Conservation (phyloP, 2,113 vertebrate species). For the Charadrius vociferus region DNA sequence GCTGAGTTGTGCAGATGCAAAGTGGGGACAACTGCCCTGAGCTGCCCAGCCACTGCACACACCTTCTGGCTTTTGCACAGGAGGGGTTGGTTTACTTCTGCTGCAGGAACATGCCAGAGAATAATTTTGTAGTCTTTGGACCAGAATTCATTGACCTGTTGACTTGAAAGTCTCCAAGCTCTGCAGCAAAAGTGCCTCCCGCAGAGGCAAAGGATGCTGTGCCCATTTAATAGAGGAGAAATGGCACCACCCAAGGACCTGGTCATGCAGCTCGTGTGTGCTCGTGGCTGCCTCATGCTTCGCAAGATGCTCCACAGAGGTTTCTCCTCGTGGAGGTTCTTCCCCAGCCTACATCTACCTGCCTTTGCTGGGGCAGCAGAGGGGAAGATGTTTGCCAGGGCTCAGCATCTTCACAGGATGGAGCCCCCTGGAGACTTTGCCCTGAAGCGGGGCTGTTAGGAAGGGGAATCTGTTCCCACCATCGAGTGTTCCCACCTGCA, state of each 20-base stretch:
- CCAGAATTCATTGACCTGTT: background rate
- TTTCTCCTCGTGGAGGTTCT: background rate
- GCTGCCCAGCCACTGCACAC: background rate
- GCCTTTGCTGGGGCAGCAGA: background rate
- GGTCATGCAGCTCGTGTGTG: fast-evolving
- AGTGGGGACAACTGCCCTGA: background rate
- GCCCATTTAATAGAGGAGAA: background rate
- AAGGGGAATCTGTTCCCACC: background rate
- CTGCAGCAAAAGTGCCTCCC: background rate
- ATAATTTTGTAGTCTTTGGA: background rate
- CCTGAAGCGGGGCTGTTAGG: background rate
- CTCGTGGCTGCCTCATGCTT: background rate
- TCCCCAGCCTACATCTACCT: background rate
- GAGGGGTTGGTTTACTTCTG: background rate
- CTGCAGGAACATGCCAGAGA: background rate
- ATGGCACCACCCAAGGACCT: background rate
- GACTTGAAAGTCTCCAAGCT: background rate
- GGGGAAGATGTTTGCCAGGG: background rate
- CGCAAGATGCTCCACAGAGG: background rate
- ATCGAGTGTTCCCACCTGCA: background rate
- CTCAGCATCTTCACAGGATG: background rate
- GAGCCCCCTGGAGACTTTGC: background rate
- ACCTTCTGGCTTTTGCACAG: background rate
- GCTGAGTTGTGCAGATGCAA: fast-evolving
- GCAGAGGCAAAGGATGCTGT: background rate